These are phyloP conservation scores for Oeneis ivallda DNA, from an alignment of 2,888 invertebrate genomes.

Conservation along the genomic window DNA sequence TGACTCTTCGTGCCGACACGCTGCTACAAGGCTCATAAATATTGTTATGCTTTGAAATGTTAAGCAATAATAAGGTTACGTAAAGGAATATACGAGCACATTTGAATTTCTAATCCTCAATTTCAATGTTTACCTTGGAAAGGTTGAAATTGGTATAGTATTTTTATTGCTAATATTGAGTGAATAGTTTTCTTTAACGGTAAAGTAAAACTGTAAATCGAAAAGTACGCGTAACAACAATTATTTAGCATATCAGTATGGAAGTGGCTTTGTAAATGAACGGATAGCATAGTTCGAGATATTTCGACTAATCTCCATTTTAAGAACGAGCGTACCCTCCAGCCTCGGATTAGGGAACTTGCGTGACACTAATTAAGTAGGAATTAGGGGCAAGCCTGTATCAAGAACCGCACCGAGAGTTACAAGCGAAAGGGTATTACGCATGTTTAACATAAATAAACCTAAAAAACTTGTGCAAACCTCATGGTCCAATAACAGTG, in stretches of 20 bases:
- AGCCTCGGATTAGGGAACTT: constrained; percentile 81
- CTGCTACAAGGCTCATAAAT: constrained; percentile 66
- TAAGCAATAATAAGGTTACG: constrained; percentile 19
- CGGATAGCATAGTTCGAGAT: constrained; percentile 76
- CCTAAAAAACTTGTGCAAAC: constrained; percentile 2
- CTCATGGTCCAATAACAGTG: not conserved
- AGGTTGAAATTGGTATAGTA: not conserved
- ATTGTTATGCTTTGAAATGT: constrained; percentile 48
- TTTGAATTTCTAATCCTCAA: constrained; percentile 17
- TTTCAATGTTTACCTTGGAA: constrained; percentile 13
- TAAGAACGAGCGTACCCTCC: constrained; percentile 78
- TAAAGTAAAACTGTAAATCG: not conserved
- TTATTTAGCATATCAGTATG: constrained; percentile 41
- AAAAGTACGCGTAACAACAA: constrained; percentile 21
- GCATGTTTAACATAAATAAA: constrained; percentile 49
- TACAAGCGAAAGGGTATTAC: constrained; percentile 79
- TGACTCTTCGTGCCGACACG: constrained; percentile 73
- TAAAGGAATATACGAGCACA: constrained; percentile 18
- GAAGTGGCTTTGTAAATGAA: constrained; percentile 65
- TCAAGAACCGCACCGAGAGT: constrained; percentile 77
- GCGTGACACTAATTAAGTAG: constrained; percentile 82
- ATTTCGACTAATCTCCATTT: constrained; percentile 80
- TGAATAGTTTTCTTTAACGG: not conserved
- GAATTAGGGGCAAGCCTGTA: constrained; percentile 79
- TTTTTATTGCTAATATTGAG: constrained; percentile 1